Base-by-base conservation (phyloP, 2,113 vertebrate species). In the Myrmophylax atrothorax region DNA sequence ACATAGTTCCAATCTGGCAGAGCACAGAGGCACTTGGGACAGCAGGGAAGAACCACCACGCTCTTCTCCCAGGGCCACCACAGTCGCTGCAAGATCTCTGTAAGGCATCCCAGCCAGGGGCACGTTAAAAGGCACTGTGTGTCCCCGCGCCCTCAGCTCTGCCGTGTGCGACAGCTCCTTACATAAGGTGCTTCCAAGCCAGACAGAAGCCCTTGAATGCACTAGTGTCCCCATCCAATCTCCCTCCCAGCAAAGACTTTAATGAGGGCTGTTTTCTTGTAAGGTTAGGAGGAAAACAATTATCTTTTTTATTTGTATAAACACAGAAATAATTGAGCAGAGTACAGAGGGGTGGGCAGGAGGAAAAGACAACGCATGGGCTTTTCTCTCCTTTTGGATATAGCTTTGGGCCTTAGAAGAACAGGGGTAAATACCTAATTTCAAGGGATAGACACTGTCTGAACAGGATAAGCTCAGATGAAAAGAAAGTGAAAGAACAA, bases 191-290 rank as follows among this genome's bases (percentile, higher is more conserved):
- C 44, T 86, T 35, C 60, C 17, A 31, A 46, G 59, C 8, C 4
- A 2, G 25, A 88, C 95, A 96, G 74, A 28, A 67, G 28, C 46
- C 55, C 88, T 96, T 80, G n/a, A 84, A 84, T 0, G 4, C 1
- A 1, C 58, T 76, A 50, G 28, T 49, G 64, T 84, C 56, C 56
- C 69, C 35, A 53, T 25, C 70, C 81, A 87, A 38, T 2, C 42
- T 62, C 69, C 40, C 46, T 82, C 44, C 35, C 47, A 59, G 28
- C 58, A 79, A 20, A 33, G 56, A 59, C 14, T 63, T 92, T 96
- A 96, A 96, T 87, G 78, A 96, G 87, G 63, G 26, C 40, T 90
- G 53, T 59, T 95, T 92, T 60, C 73, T 59, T 91, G 69, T n/a
- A 70, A 77, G 60, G 58, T 87, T 70, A 88, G 53, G 64, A 91